phyloP scores from a whole-genome alignment of 1,140 invertebrate species.

The Pygmarrhopalites habei region DNA sequence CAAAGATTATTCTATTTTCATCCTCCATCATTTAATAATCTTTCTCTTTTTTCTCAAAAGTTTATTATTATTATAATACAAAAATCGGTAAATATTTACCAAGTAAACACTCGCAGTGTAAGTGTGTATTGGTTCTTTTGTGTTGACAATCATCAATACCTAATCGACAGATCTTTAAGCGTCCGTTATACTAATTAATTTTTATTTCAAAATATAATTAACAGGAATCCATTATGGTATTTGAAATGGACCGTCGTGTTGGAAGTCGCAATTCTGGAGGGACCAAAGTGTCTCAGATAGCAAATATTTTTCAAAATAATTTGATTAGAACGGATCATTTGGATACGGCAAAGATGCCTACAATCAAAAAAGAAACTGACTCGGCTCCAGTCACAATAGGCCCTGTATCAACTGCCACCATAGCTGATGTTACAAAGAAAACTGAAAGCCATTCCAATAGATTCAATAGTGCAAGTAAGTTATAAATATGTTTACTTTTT shows the following conservation, averaged over 20 bases:
- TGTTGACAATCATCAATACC: too few species aligned
- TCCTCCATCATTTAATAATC: too few species aligned
- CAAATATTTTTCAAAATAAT: slow-evolving; percentile 69
- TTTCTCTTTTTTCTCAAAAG: too few species aligned
- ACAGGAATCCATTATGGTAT: slow-evolving; percentile 22
- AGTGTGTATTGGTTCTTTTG: too few species aligned
- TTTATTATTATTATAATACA: too few species aligned
- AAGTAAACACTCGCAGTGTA: too few species aligned
- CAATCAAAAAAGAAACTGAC: slow-evolving; percentile 16
- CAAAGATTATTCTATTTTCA: too few species aligned
- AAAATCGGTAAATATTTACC: too few species aligned
- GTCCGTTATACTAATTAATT: background rate
- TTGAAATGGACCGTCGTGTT: slow-evolving; percentile 27
- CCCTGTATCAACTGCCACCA: slow-evolving; percentile 53
- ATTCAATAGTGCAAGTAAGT: slow-evolving; percentile 88
- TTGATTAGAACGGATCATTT: slow-evolving; percentile 40
- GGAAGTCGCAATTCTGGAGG: slow-evolving; percentile 43
- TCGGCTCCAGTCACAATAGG: slow-evolving; percentile 12
- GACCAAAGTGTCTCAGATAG: slow-evolving; percentile 81
- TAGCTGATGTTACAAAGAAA: slow-evolving; percentile 43
- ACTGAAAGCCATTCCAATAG: slow-evolving; percentile 80
- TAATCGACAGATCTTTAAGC: too few species aligned
- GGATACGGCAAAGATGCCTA: slow-evolving; percentile 41
- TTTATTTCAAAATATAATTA: background rate
- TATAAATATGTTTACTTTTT: too few species aligned